A percentile compares a stretch with the other conserved stretches of the same genome.
phyloP scores from a whole-genome alignment of 2,113 vertebrate genomes.

The Calidris pugnax region DNA sequence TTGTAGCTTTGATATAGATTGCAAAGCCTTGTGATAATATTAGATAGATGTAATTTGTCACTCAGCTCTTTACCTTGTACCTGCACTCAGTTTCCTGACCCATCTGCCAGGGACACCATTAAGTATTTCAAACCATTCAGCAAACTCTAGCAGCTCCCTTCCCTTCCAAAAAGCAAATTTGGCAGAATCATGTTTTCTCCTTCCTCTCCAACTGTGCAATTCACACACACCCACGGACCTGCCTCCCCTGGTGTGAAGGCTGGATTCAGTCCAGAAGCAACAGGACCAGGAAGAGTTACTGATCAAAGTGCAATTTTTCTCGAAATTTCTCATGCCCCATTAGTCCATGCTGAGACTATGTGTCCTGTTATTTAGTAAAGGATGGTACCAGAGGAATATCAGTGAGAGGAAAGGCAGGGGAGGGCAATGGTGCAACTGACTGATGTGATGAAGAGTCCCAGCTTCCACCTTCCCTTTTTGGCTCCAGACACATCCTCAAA shows the following conservation, averaged over 20 bases:
- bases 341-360: fast-evolving
- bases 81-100: background rate
- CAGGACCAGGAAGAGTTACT: background rate
- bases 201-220: background rate
- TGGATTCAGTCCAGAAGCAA: background rate
- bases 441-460: background rate
- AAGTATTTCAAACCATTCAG: background rate
- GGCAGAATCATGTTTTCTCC: background rate
- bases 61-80: background rate
- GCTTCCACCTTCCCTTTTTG: background rate
- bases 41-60: background rate
- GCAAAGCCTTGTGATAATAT: background rate
- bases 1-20: background rate
- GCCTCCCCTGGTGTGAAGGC: background rate
- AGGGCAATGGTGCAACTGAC: background rate
- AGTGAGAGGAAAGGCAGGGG: background rate
- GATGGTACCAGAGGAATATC: background rate
- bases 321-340: background rate
- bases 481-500: background rate
- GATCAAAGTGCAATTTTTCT: background rate
- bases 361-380: background rate
- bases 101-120: background rate
- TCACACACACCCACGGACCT: background rate
- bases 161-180: background rate
- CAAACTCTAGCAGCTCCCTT: background rate